Base-by-base conservation (phyloP, 2,797 vertebrate genomes). In the Manis pentadactyla region DNA sequence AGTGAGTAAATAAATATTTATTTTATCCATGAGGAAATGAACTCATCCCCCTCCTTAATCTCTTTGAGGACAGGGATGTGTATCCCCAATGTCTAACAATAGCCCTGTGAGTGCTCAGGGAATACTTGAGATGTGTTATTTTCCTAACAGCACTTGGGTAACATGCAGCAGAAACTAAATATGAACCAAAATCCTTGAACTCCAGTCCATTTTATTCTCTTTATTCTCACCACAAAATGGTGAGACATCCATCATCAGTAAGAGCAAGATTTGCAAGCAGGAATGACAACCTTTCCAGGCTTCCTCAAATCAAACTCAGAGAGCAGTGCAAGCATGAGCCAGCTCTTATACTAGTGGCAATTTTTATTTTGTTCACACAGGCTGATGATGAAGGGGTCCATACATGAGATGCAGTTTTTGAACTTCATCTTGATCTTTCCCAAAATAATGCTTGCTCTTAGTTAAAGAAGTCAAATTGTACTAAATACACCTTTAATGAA, bases 201-300 rank as follows among this genome's bases (percentile, higher is more conserved):
- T 66, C 18, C 3, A 23, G 37, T 14, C 66, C 39, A 2, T 42
- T 46, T 46, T 2, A 6, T 13, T 61, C 23, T 51, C 57, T 66
- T 29, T 29, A 29, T 23, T 0, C 0, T 29, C 69, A 12, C 25
- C 17, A 27, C 9, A n/a, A 19, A 63, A 73, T 0, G 5, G 13
- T 17, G 13, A 59, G 29, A 13, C 46, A 10, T 55, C 15, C 10
- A 1, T 53, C 77, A 37, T 9, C 42, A 15, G 2, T 1, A 29
- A 51, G 49, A 68, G 53, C 17, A 55, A 69, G 46, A 57, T 51
- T 2, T 9, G 4, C 3, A 0, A 46, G 31, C 55, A 25, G 27
- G 85, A 46, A 46, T 46, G 46, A 63, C 18, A 53, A n/a, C 12
- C 34, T 74, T 73, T 29, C 18, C 51, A 23, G 81, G 27, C 9